These are phyloP conservation scores for Noctua fimbriata DNA, from an alignment of 2,888 invertebrate species.

Conservation along the genomic window DNA sequence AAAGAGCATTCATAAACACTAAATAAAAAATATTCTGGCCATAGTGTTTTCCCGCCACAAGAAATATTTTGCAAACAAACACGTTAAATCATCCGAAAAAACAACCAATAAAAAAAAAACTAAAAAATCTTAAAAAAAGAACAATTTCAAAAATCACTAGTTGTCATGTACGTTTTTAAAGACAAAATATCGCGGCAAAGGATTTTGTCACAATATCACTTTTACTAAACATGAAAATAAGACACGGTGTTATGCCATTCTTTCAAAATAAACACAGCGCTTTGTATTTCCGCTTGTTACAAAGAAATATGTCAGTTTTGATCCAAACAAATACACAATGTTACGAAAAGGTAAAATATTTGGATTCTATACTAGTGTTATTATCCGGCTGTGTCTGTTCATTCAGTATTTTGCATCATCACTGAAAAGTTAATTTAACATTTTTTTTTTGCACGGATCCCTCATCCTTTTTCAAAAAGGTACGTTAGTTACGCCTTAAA, in stretches of 20 bases:
- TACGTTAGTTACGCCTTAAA: too few species aligned
- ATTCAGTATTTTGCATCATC: background rate
- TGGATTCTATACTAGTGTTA: constrained; percentile 18
- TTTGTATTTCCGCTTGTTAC: background rate
- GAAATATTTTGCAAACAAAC: background rate
- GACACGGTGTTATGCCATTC: background rate
- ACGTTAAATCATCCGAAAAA: background rate
- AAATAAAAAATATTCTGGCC: background rate
- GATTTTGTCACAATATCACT: background rate
- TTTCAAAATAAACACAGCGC: constrained; percentile 25
- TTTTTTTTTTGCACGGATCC: too few species aligned
- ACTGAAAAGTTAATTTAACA: background rate
- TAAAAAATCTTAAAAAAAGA: background rate
- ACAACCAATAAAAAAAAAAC: too few species aligned
- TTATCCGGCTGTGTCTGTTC: constrained; percentile 1
- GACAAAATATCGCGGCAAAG: background rate
- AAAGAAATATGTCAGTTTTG: constrained; percentile 46
- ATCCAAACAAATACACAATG: constrained; percentile 27
- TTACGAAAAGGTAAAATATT: constrained; percentile 23
- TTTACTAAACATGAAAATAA: constrained; percentile 24
- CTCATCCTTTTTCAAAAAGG: too few species aligned
- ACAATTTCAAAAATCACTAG: background rate
- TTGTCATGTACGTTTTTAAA: background rate
- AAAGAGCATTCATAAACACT: background rate
- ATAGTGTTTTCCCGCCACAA: background rate